Base-by-base conservation (phyloP, 2,888 invertebrate species). In the Phrixothrix hirtus region DNA sequence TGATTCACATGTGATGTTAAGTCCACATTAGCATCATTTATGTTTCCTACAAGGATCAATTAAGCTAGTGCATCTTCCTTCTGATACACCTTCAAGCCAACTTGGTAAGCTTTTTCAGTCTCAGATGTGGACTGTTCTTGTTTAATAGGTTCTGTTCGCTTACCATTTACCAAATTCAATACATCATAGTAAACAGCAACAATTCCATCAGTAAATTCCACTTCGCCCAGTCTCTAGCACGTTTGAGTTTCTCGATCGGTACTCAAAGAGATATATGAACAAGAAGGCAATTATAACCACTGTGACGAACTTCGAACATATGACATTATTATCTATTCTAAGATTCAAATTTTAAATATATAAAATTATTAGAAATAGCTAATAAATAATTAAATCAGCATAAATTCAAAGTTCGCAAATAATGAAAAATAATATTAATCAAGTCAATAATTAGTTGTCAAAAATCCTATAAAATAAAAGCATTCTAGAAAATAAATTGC, bases 21-120 rank as follows among this genome's bases (percentile, higher is more conserved):
- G 11, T 34, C 34, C 13, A 34, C 34, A 34, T 34, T 34, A 2
- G 6, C 34, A n/a, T n/a, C n/a, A n/a, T 31, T 11, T 11, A 27
- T 27, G 27, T 27, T 27, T 10, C 4, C 27, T 11, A 34, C n/a
- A 2, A 34, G n/a, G 16, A 34, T 14, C 3, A 15, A 9, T 15
- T 34, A 17, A 14, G 34, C 16, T 16, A 34, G 4, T 2, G 3
- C 16, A 13, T 34, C 15, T 6, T 13, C 14, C n/a, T 34, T 16
- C 1, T 13, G 2, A 4, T 6, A 34, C 3, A n/a, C n/a, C 2
- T n/a, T 17, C 16, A 4, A 9, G 6, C 16, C 34, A 2, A 7
- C 10, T 34, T 34, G 15, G 15, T 14, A 34, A 12, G 14, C 1
- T 13, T 34, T 11, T 31, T 10, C 16, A 4, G 2, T 7, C 1